A percentile compares a stretch with the other conserved stretches of the same genome.
Evolutionary conservation across 2,888 invertebrate genomes (phyloP).

Genomic region (Nematopogon swammerdamellus): DNA sequence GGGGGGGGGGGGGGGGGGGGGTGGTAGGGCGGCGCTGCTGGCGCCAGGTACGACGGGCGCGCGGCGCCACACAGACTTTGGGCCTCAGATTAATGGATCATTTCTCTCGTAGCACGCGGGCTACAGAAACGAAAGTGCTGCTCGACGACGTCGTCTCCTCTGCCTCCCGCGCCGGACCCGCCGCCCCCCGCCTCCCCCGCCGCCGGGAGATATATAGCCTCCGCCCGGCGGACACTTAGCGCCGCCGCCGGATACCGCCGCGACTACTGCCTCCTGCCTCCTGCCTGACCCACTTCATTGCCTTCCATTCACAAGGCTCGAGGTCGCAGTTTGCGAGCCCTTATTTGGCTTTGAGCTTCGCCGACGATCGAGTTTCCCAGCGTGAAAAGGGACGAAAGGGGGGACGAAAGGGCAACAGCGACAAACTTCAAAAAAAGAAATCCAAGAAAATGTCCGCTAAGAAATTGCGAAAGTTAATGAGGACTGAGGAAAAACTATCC

Average conservation of each 20-base stretch:
- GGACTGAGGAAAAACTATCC: too few species aligned
- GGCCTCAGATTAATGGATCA: slow-evolving; percentile 79
- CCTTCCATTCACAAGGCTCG: not conserved
- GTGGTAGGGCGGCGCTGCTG: slow-evolving; percentile 10
- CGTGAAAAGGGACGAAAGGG: too few species aligned
- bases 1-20: not conserved
- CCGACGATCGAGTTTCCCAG: too few species aligned
- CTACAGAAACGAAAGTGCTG: slow-evolving; percentile 44
- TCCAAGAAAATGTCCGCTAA: too few species aligned
- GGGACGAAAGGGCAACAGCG: too few species aligned
- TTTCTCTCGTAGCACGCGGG: slow-evolving; percentile 57
- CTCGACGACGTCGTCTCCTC: slow-evolving; percentile 41
- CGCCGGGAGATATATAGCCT: slow-evolving; percentile 34
- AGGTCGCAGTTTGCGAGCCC: not conserved
- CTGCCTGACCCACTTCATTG: slow-evolving; percentile 6
- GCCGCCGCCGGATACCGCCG: slow-evolving; percentile 18
- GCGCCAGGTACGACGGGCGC: slow-evolving; percentile 39
- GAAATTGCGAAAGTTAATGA: too few species aligned
- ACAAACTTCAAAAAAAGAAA: too few species aligned
- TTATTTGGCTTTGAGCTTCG: too few species aligned
- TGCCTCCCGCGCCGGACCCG: too few species aligned
- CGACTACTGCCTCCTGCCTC: slow-evolving; percentile 8
- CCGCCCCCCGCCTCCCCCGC: slow-evolving; percentile 37
- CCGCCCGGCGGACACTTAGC: slow-evolving; percentile 27
- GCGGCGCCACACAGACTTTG: slow-evolving; percentile 79